Base-by-base conservation (phyloP, 2,888 invertebrate genomes). In the Catocala nupta region DNA sequence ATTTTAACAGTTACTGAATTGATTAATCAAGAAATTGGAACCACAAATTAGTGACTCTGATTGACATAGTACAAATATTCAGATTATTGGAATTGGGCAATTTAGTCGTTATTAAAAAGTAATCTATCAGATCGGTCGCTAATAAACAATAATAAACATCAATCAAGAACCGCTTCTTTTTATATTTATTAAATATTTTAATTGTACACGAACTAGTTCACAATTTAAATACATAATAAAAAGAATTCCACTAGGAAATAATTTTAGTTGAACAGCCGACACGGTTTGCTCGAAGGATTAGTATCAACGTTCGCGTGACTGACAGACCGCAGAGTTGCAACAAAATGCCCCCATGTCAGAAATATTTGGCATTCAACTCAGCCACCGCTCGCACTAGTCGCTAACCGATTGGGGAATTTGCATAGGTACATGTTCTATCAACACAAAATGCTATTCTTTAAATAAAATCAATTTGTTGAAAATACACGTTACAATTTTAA, bases 281-380 rank as follows among this genome's bases (percentile, higher is more conserved):
- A 67, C 62, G 51, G 65, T 70, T 65, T 50, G 57, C 59, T 73
- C 60, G 64, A 54, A 74, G 67, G 67, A 72, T 70, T 70, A 65
- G 60, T 75, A 70, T 56, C 61, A 73, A 55, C 59, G 59, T 9
- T 73, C 55, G 73, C 75, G 75, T 75, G 75, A 75, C 71, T 73
- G 71, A 55, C 71, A 71, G 65, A 81, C 76, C 81, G 75, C 81
- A 77, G 71, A 71, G 63, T 75, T 77, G 73, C 81, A 78, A 60
- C 77, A 76, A 81, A 71, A 72, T 51, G 65, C 66, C 51, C 65
- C 66, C 69, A 63, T 63, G 72, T 69, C 70, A 69, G 65, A 71
- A 77, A 78, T 78, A 73, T 70, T 63, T 75, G 64, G 73, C 73
- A 77, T 70, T 68, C 69, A 55, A 61, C 52, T 8, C 36, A 39